These are phyloP conservation scores for Dicrurus megarhynchus DNA, from an alignment of 2,113 vertebrate genomes.

Conservation along the genomic window DNA sequence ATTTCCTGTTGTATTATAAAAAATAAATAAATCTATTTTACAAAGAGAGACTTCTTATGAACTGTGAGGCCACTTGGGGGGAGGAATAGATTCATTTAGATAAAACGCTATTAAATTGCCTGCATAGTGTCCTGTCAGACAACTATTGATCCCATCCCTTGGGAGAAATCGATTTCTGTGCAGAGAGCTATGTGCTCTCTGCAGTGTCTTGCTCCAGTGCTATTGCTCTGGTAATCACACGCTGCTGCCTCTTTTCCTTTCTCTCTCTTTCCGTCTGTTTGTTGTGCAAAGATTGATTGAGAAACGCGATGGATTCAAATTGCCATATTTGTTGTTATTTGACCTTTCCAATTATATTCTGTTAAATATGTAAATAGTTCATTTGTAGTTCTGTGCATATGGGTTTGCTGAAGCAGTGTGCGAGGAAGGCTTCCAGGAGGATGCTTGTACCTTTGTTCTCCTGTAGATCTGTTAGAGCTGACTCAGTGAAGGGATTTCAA, in stretches of 20 bases:
- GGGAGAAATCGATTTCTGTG: conserved; percentile 54
- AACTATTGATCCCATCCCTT: conserved; percentile 50
- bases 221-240: conserved; percentile 31
- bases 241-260: not conserved
- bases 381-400: not conserved
- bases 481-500: not conserved
- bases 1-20: not conserved
- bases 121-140: conserved; percentile 53
- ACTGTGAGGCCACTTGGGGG: not conserved
- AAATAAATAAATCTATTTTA: conserved; percentile 26
- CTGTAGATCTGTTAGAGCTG: not conserved
- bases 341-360: conserved; percentile 6
- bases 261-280: not conserved
- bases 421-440: not conserved
- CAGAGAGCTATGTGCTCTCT: conserved; percentile 22
- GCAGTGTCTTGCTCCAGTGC: not conserved
- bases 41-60: not conserved
- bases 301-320: not conserved
- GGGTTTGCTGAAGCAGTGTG: not conserved
- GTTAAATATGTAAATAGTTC: conserved; percentile 35
- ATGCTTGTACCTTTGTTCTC: not conserved
- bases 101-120: conserved; percentile 64
- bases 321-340: conserved; percentile 22
- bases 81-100: conserved; percentile 54
- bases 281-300: conserved; percentile 18